Evolutionary conservation across 2,888 invertebrate species (phyloP).

Genomic region (Drosophila macrospina): DNA sequence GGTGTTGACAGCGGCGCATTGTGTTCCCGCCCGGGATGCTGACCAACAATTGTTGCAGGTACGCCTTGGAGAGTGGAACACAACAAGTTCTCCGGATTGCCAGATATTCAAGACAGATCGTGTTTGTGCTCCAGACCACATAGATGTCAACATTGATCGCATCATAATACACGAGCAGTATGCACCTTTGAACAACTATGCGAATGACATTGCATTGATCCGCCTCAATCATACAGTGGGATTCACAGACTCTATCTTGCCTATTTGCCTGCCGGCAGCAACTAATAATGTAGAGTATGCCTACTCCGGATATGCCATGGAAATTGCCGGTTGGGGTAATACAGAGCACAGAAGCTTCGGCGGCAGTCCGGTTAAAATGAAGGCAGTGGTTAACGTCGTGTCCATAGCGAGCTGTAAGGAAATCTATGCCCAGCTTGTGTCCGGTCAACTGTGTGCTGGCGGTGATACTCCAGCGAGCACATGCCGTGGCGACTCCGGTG

Average conservation of each 20-base stretch:
- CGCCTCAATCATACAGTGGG: slow-evolving; percentile 86
- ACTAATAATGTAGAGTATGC: slow-evolving; percentile 66
- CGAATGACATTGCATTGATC: slow-evolving; percentile 90
- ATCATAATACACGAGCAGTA: slow-evolving; percentile 87
- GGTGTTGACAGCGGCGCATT: slow-evolving; percentile 90
- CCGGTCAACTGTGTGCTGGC: slow-evolving; percentile 57
- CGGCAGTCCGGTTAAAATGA: slow-evolving; percentile 87
- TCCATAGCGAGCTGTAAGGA: slow-evolving; percentile 30
- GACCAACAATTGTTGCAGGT: slow-evolving; percentile 85
- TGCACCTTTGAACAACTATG: slow-evolving; percentile 85
- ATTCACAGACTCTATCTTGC: slow-evolving; percentile 87
- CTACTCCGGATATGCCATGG: slow-evolving; percentile 84
- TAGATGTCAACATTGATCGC: slow-evolving; percentile 88
- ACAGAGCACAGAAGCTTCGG: slow-evolving; percentile 85
- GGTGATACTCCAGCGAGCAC: slow-evolving; percentile 28
- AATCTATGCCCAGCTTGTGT: slow-evolving; percentile 12
- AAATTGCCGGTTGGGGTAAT: slow-evolving; percentile 89
- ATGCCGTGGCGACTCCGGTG: slow-evolving; percentile 61
- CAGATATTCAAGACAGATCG: slow-evolving; percentile 68
- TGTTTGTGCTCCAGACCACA: slow-evolving; percentile 87
- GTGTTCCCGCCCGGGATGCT: slow-evolving; percentile 87
- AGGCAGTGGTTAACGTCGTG: slow-evolving; percentile 86
- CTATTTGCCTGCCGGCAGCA: slow-evolving; percentile 87
- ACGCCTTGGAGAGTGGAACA: slow-evolving; percentile 84
- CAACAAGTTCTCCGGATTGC: slow-evolving; percentile 69